phyloP scores from a whole-genome alignment of 2,888 invertebrate species.

The Erynnis tages region DNA sequence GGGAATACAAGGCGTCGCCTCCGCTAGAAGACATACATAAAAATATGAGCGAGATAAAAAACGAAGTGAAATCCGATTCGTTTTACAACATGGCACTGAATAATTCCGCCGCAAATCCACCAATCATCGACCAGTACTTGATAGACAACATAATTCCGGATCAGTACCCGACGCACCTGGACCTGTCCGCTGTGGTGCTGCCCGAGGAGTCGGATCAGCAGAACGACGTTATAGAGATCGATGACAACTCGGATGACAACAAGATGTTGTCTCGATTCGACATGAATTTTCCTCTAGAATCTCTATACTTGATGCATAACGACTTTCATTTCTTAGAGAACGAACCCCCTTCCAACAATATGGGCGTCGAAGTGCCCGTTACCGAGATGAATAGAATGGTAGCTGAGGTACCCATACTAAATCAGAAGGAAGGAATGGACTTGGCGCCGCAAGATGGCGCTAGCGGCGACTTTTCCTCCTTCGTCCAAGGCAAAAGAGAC shows the following conservation, averaged over 20 bases:
- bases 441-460: slow-evolving; percentile 42
- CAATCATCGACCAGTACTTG: slow-evolving; percentile 67
- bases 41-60: slow-evolving; percentile 71
- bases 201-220: slow-evolving; percentile 60
- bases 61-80: slow-evolving; percentile 71
- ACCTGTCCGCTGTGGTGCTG: slow-evolving; percentile 57
- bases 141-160: slow-evolving; percentile 71
- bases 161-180: slow-evolving; percentile 63
- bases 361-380: slow-evolving; percentile 47
- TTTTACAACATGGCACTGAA: slow-evolving; percentile 63
- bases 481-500: slow-evolving; percentile 68
- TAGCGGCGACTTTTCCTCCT: slow-evolving; percentile 55
- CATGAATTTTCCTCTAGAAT: slow-evolving; percentile 69
- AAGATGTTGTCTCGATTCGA: slow-evolving; percentile 68
- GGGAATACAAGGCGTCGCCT: slow-evolving; percentile 73
- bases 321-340: slow-evolving; percentile 73
- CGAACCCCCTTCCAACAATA: slow-evolving; percentile 52
- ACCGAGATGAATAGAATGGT: slow-evolving; percentile 63
- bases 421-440: slow-evolving; percentile 57
- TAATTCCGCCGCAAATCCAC: slow-evolving; percentile 48
- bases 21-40: slow-evolving; percentile 72
- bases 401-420: slow-evolving; percentile 59
- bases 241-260: slow-evolving; percentile 73
- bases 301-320: slow-evolving; percentile 69
- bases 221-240: slow-evolving; percentile 73